Evolutionary conservation across 2,888 invertebrate species (phyloP).

Genomic region (Lissonota sp.): DNA sequence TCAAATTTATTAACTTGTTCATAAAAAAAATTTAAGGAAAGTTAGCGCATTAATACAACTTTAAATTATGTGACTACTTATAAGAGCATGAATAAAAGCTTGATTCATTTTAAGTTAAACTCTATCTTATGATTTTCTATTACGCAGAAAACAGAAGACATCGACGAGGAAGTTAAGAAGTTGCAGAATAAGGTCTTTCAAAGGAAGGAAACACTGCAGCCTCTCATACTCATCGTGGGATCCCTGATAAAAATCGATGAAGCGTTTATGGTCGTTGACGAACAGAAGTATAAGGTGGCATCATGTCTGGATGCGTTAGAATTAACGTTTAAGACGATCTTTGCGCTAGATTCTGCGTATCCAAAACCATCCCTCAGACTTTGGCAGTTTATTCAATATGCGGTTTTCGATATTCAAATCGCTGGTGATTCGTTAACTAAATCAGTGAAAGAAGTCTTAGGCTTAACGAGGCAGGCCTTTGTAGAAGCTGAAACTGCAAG

Average conservation of each 20-base stretch:
- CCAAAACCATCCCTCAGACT: conserved; percentile 40
- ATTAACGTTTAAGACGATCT: conserved; percentile 32
- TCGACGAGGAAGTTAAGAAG: conserved; percentile 24
- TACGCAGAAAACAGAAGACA: conserved; percentile 21
- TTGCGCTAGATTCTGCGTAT: conserved; percentile 35
- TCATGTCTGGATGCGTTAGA: conserved; percentile 36
- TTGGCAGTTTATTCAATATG: conserved; percentile 35
- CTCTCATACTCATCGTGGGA: conserved; percentile 34
- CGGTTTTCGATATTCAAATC: conserved; percentile 31
- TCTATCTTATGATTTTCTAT: conserved; percentile 6
- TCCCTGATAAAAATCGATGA: conserved; percentile 31
- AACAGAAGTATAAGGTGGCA: conserved; percentile 30
- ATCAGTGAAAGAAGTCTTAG: conserved; percentile 32
- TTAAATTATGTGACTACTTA: conserved; percentile 23
- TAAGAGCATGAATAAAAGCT: conserved; percentile 6
- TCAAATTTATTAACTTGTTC: conserved; percentile 11
- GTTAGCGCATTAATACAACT: conserved; percentile 1
- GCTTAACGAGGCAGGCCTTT: conserved; percentile 36
- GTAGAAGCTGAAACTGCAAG: conserved; percentile 24
- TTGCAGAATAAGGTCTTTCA: conserved; percentile 12
- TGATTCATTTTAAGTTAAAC: not conserved
- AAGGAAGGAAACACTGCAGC: too few species aligned
- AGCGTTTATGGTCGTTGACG: conserved; percentile 33
- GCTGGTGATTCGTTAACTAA: conserved; percentile 25
- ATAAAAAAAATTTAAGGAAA: conserved; percentile 9